Conservation (phyloP, 2,113 vertebrate species). For the Suncus etruscus region DNA sequence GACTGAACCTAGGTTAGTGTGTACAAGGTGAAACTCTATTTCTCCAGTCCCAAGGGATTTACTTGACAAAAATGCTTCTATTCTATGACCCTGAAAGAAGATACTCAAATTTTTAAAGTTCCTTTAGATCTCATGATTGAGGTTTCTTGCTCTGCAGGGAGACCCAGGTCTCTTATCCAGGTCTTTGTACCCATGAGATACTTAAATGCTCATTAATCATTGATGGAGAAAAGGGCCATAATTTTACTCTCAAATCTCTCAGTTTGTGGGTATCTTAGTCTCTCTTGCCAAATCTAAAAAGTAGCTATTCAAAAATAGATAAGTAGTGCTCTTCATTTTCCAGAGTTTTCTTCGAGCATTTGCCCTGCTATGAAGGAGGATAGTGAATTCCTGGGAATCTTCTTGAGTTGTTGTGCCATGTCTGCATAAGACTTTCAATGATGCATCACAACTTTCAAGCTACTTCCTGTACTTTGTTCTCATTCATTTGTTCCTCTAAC, state of each 20-base stretch:
- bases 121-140: background rate
- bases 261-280: background rate
- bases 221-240: background rate
- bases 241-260: background rate
- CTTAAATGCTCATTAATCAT: background rate
- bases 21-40: too few relatives aligned
- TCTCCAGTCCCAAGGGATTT: too few relatives aligned
- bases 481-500: background rate
- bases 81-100: background rate
- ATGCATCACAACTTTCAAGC: background rate
- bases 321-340: background rate
- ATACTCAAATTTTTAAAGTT: background rate
- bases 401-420: background rate
- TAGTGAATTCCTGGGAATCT: background rate
- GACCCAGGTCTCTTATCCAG: fast-evolving
- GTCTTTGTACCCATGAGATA: background rate
- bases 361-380: background rate
- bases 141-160: background rate
- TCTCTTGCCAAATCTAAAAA: background rate
- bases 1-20: too few relatives aligned
- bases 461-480: background rate
- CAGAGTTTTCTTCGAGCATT: background rate
- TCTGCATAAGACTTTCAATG: too few relatives aligned
- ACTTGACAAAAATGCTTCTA: too few relatives aligned
- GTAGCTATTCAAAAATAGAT: background rate